phyloP scores from a whole-genome alignment of 1,140 invertebrate species.

The Globodera rostochiensis region DNA sequence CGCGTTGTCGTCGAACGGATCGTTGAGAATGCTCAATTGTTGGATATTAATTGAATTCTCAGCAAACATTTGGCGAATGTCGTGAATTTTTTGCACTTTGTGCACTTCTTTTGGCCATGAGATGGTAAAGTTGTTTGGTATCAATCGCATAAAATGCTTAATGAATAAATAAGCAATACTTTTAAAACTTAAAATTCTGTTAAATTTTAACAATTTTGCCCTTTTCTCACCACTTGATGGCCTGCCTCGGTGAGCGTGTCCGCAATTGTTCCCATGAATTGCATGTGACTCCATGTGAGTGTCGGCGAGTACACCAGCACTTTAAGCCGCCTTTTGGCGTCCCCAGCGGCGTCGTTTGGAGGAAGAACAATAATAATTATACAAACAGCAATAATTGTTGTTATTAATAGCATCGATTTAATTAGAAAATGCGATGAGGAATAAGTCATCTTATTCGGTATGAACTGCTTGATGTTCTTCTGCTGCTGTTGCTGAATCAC shows the following conservation, averaged over 20 bases:
- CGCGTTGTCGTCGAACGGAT: not conserved
- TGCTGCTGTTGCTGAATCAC: too few relatives aligned
- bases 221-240: slow-evolving; percentile 47
- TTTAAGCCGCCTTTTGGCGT: slow-evolving; percentile 31
- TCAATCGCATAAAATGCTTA: slow-evolving; percentile 3
- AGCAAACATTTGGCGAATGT: too few relatives aligned
- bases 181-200: too few relatives aligned
- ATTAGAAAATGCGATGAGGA: too few relatives aligned
- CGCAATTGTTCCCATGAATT: slow-evolving; percentile 16
- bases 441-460: too few relatives aligned
- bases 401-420: too few relatives aligned
- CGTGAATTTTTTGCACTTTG: too few relatives aligned
- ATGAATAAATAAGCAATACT: not conserved
- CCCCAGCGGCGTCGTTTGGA: not conserved
- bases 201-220: too few relatives aligned
- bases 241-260: slow-evolving; percentile 51
- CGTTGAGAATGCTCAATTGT: not conserved
- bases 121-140: not conserved
- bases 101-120: too few relatives aligned
- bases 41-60: not conserved
- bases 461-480: too few relatives aligned
- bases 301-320: slow-evolving; percentile 41
- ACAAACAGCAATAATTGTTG: too few relatives aligned
- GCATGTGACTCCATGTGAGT: slow-evolving; percentile 39
- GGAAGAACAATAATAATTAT: too few relatives aligned